Evolutionary conservation across 2,888 invertebrate genomes (phyloP), one percentile per base, ranked within the genome.

Genomic region (Sthenelais limicola): DNA sequence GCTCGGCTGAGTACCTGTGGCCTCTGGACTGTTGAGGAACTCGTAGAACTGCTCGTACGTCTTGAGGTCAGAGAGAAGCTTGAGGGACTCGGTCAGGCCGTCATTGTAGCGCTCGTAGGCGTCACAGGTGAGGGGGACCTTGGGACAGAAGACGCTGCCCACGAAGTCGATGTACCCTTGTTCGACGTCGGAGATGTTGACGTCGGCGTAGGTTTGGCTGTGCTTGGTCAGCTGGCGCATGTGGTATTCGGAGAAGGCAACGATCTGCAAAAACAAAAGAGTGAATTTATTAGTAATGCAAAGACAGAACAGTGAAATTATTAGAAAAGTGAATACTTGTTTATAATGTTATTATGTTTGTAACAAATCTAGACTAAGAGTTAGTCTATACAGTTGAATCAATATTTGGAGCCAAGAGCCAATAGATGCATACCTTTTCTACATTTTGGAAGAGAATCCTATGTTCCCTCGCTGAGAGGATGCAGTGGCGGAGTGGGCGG

Each of bases 391-490:
- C 9, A 43, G 18, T 15, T 15, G 9, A 43, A 12, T 43, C 18
- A 12, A 43, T 18, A 9, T n/a, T 18, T n/a, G 15, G 56, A 12
- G 56, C 24, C 28, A 56, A 12, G 4, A 5, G 30, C 30, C 4
- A 28, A 9, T 24, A n/a, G 35, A 35, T 43, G 15, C 69, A 4
- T 58, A 78, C 78, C 77, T 84, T 85, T 77, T 87, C 86, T 28
- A 86, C 81, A 71, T 86, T 87, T 74, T 86, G 86, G 79, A 87
- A 87, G 56, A 87, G 78, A 9, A 81, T 74, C 32, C 75, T 73
- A 77, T 87, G 85, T 69, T 87, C 84, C n/a, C 76, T 71, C 21
- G 80, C 80, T 21, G 80, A 79, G 24, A 86, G 78, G 52, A 86
- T 82, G 72, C 83, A 82, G 72, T 86, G 85, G 33, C 84, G 76